Evolutionary conservation across 2,888 invertebrate species (phyloP).

Genomic region (Sepioteuthis lessoniana): DNA sequence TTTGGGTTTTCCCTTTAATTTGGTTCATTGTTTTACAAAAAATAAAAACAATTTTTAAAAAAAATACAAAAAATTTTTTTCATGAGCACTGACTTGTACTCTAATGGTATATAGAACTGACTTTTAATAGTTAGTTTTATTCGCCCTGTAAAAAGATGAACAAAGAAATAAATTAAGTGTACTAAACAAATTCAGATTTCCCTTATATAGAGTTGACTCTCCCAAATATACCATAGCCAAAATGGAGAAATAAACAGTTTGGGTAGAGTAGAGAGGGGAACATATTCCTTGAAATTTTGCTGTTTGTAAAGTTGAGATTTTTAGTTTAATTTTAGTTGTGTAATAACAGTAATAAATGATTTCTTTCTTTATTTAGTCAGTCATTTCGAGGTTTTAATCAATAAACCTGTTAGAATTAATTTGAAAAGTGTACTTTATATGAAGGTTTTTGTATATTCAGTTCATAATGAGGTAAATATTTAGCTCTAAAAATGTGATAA

Average conservation of each 20-base stretch:
- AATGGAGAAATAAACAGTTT: background rate
- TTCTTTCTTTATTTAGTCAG: no score
- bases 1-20: constrained; percentile 12
- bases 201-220: background rate
- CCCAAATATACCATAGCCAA: background rate
- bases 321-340: no score
- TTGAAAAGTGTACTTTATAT: no score
- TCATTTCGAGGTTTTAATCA: no score
- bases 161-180: background rate
- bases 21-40: constrained; percentile 15
- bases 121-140: background rate
- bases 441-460: no score
- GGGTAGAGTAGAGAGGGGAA: background rate
- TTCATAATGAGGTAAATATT: no score
- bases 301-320: no score
- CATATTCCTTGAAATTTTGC: background rate
- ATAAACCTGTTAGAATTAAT: no score
- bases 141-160: background rate
- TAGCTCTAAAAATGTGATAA: no score
- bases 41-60: background rate
- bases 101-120: background rate
- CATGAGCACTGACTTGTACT: background rate
- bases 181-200: background rate
- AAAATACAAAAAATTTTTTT: background rate
- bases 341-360: no score